A percentile compares a stretch with the other conserved stretches of the same genome.
Evolutionary conservation across 2,113 vertebrate species (phyloP).

Genomic region (Macrotus californicus): DNA sequence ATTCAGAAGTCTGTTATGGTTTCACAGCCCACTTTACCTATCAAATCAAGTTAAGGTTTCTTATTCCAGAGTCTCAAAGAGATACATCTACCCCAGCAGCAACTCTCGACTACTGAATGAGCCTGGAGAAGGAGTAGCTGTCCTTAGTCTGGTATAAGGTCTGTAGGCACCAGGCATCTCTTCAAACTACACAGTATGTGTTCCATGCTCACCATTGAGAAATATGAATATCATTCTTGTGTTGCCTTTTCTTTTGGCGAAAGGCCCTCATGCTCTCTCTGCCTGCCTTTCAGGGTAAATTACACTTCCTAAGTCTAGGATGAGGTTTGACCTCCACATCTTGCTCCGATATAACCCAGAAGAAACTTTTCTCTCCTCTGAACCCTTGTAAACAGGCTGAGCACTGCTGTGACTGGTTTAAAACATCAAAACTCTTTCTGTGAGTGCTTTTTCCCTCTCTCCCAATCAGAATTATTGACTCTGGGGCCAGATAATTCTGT

Average conservation of each 20-base stretch:
- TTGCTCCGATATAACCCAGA: not conserved
- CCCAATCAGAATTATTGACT: not conserved
- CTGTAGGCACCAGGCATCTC: fast-evolving
- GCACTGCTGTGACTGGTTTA: not conserved
- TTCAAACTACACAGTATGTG: fast-evolving
- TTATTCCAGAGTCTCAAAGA: not conserved
- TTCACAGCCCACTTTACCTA: not conserved
- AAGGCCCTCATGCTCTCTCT: not conserved
- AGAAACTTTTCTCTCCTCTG: not conserved
- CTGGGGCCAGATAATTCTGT: not conserved
- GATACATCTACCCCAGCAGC: not conserved
- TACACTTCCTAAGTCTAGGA: not conserved
- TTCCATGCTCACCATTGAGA: fast-evolving
- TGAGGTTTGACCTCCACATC: not conserved
- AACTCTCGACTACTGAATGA: not conserved
- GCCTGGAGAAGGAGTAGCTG: not conserved
- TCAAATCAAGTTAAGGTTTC: not conserved
- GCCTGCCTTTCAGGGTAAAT: not conserved
- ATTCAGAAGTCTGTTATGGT: not conserved
- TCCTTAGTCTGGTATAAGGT: too few relatives aligned
- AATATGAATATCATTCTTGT: not conserved
- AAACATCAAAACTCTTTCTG: not conserved
- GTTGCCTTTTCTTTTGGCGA: not conserved
- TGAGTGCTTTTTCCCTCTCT: not conserved
- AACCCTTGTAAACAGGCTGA: not conserved